Evolutionary conservation across 1,140 invertebrate species (phyloP).

Genomic region (Caenorhabditis elegans): WBcel235 BX284605.5:20847501-20848000

Average conservation of each 20-base stretch:
- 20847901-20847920: background rate
- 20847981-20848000: background rate
- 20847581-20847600: background rate
- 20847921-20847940: no score
- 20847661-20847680: background rate
- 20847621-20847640: background rate
- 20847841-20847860: background rate
- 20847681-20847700: no score
- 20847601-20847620: background rate
- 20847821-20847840: slow-evolving; percentile 1
- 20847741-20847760: background rate
- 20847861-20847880: background rate
- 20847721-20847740: background rate
- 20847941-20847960: no score
- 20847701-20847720: background rate
- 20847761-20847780: slow-evolving; percentile 26
- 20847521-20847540: background rate
- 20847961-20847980: background rate
- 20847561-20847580: no score
- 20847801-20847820: background rate
- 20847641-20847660: background rate
- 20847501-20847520: slow-evolving; percentile 9
- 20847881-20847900: background rate
- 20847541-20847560: background rate
- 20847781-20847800: slow-evolving; percentile 13